Percentiles rank a stretch among this genome's conserved stretches.
Conservation (phyloP, 2,888 invertebrate species). For the Troides aeacus region DNA sequence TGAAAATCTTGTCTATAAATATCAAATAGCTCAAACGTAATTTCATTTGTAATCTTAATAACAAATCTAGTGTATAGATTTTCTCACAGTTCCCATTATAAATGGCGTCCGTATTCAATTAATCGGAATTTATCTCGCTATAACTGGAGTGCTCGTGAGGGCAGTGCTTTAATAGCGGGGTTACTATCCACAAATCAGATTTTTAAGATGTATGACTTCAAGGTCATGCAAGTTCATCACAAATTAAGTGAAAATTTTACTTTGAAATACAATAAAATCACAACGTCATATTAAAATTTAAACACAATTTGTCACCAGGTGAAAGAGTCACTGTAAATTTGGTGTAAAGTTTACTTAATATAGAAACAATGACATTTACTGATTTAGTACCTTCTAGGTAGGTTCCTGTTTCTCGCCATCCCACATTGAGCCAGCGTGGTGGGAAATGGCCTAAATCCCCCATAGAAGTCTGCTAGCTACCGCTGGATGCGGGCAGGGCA, state of each 20-base stretch:
- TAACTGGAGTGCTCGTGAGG: conserved; percentile 49
- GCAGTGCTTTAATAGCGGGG: conserved; percentile 16
- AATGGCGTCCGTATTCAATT: conserved; percentile 67
- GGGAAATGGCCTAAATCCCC: no score
- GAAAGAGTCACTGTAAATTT: no score
- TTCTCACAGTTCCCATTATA: conserved; percentile 59
- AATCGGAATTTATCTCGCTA: conserved; percentile 51
- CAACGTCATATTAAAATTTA: no score
- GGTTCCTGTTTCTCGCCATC: no score
- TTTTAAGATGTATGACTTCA: conserved; percentile 17
- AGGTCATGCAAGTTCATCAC: background rate
- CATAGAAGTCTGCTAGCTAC: no score
- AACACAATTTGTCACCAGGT: no score
- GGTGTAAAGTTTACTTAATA: no score
- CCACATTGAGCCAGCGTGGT: no score
- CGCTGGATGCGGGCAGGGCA: no score
- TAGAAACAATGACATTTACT: no score
- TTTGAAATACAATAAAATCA: no score
- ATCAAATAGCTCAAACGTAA: conserved; percentile 48
- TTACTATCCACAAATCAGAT: conserved; percentile 20
- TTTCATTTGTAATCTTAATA: conserved; percentile 69
- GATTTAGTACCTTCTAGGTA: no score
- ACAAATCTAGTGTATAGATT: conserved; percentile 64
- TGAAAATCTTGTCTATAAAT: conserved; percentile 30
- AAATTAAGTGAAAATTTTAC: conserved; percentile 3